Evolutionary conservation across 2,888 invertebrate species (phyloP).

Genomic region (Microplitis manilae): DNA sequence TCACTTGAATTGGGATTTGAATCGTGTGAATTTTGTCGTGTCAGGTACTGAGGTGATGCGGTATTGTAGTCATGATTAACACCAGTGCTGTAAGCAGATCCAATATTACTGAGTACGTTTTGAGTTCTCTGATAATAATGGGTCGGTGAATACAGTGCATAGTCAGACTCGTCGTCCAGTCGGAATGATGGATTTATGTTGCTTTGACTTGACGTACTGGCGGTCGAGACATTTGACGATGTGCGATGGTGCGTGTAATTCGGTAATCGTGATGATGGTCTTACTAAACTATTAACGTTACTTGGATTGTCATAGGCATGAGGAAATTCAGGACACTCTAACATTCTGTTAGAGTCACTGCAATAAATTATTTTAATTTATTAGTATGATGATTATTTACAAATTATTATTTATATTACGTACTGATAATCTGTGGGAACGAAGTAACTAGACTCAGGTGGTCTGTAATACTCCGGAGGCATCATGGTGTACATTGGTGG

Average conservation of each 20-base stretch:
- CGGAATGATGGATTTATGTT: slow-evolving; percentile 78
- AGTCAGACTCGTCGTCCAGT: slow-evolving; percentile 76
- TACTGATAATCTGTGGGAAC: slow-evolving; percentile 65
- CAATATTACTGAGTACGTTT: slow-evolving; percentile 60
- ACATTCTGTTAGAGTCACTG: slow-evolving; percentile 61
- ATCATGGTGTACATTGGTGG: slow-evolving; percentile 64
- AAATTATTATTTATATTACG: slow-evolving; percentile 44
- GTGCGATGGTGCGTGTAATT: slow-evolving; percentile 78
- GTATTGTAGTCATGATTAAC: slow-evolving; percentile 64
- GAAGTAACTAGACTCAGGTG: slow-evolving; percentile 63
- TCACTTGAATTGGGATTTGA: slow-evolving; percentile 70
- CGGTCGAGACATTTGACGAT: slow-evolving; percentile 73
- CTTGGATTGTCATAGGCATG: slow-evolving; percentile 76
- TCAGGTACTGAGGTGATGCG: slow-evolving; percentile 57
- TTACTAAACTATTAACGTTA: slow-evolving; percentile 70
- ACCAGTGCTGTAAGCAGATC: slow-evolving; percentile 55
- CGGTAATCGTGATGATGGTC: slow-evolving; percentile 69
- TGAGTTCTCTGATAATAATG: slow-evolving; percentile 71
- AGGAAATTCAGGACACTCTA: slow-evolving; percentile 67
- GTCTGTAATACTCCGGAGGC: slow-evolving; percentile 62
- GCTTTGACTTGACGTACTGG: slow-evolving; percentile 75
- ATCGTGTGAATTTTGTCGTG: slow-evolving; percentile 73
- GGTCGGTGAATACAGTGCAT: slow-evolving; percentile 69
- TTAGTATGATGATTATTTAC: neutral
- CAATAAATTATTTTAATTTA: slow-evolving; percentile 33